phyloP scores from a whole-genome alignment of 1,140 invertebrate genomes.

The Diachasmimorpha longicaudata region DNA sequence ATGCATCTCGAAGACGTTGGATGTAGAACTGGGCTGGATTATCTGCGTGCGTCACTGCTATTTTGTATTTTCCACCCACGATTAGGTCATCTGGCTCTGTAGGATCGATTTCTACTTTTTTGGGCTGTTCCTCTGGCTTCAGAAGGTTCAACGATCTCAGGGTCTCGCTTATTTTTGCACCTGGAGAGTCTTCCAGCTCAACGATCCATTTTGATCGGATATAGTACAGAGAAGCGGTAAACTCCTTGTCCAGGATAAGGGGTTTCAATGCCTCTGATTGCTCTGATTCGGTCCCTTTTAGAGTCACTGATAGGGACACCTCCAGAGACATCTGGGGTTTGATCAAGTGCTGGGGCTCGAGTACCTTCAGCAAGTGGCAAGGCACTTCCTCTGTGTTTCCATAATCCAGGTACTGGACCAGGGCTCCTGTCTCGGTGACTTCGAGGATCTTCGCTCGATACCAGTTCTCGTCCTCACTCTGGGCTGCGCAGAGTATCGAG shows the following conservation, averaged over 20 bases:
- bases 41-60: conserved; percentile 45
- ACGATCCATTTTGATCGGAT: conserved; percentile 49
- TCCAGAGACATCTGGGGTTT: conserved; percentile 64
- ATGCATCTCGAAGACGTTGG: conserved; percentile 34
- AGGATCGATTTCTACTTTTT: background rate
- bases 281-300: conserved; percentile 48
- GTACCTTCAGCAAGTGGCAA: conserved; percentile 31
- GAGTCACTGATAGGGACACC: conserved; percentile 47
- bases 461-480: conserved; percentile 69
- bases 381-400: conserved; percentile 60
- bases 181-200: conserved; percentile 40
- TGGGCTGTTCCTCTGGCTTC: background rate
- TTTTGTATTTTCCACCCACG: conserved; percentile 38
- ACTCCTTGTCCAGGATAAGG: conserved; percentile 37
- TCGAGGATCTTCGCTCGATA: conserved; percentile 49
- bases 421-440: conserved; percentile 23
- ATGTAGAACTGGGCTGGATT: conserved; percentile 54
- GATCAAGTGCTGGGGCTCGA: conserved; percentile 65
- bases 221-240: conserved; percentile 47
- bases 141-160: conserved; percentile 28
- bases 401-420: conserved; percentile 64
- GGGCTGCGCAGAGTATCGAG: conserved; percentile 65
- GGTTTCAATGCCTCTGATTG: conserved; percentile 42
- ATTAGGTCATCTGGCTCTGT: conserved; percentile 29
- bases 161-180: conserved; percentile 47